phyloP scores from a whole-genome alignment of 2,888 invertebrate species.

The Lasioglossum lativentre region DNA sequence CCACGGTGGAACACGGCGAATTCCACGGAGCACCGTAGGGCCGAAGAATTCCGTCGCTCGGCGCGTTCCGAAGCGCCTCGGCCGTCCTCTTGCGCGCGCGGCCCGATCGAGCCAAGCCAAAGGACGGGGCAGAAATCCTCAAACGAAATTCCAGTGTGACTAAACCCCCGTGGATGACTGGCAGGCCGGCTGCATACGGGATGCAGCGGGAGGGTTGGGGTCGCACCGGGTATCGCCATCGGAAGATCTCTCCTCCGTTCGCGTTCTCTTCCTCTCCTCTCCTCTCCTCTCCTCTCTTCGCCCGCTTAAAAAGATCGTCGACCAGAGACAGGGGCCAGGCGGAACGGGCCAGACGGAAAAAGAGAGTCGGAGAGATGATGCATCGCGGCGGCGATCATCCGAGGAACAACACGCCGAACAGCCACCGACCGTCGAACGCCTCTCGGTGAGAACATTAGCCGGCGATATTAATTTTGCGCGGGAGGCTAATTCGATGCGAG shows the following conservation, averaged over 20 bases:
- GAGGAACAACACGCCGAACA: slow-evolving; percentile 42
- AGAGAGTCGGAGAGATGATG: slow-evolving; percentile 72
- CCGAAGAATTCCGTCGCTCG: slow-evolving; percentile 68
- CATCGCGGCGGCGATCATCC: slow-evolving; percentile 72
- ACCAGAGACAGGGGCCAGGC: slow-evolving; percentile 27
- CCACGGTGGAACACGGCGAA: slow-evolving; percentile 54
- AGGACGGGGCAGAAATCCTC: slow-evolving; percentile 70
- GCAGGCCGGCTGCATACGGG: slow-evolving; percentile 79
- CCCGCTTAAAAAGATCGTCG: slow-evolving; percentile 36
- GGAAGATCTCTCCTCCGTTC: slow-evolving; percentile 74
- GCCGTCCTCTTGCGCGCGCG: slow-evolving; percentile 31
- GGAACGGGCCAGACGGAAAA: slow-evolving; percentile 31
- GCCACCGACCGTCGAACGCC: slow-evolving; percentile 53
- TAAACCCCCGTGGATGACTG: slow-evolving; percentile 83
- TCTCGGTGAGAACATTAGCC: slow-evolving; percentile 1
- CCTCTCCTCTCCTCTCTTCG: not conserved
- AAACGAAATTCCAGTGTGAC: slow-evolving; percentile 83
- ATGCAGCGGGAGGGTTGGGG: slow-evolving; percentile 78
- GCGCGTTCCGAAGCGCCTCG: slow-evolving; percentile 48
- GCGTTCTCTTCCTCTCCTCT: slow-evolving; percentile 37
- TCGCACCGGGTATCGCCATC: slow-evolving; percentile 80
- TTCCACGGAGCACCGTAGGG: slow-evolving; percentile 56
- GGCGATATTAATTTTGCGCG: slow-evolving; percentile 21
- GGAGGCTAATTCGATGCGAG: not conserved
- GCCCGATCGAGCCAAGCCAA: slow-evolving; percentile 59